These are phyloP conservation scores for Heliconius cydno DNA, from an alignment of 2,888 invertebrate genomes.

Conservation along the genomic window DNA sequence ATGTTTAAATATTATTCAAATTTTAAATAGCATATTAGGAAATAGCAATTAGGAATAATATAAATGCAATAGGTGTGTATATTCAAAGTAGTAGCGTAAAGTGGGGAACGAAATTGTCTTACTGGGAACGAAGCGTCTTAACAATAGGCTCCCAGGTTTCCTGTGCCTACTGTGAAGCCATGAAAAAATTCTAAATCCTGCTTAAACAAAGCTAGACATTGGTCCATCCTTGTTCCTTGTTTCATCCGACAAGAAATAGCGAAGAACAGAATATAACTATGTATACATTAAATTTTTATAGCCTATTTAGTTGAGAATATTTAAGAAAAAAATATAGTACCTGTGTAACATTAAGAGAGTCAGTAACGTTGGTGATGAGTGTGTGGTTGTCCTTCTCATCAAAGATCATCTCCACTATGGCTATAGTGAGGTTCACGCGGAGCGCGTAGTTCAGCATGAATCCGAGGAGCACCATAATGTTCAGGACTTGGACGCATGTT, in stretches of 20 bases:
- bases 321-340: constrained; percentile 57
- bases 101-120: no score
- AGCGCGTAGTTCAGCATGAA: constrained; percentile 96
- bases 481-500: constrained; percentile 91
- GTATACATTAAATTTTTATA: no score
- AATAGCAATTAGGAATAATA: not conserved
- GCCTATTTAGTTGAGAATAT: not conserved
- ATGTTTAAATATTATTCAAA: not conserved
- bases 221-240: no score
- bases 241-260: no score
- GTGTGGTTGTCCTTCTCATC: constrained; percentile 61
- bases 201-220: no score
- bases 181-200: no score
- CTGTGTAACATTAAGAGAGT: constrained; percentile 70
- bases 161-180: no score
- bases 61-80: no score
- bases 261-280: no score
- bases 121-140: no score
- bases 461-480: constrained; percentile 92
- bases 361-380: constrained; percentile 57
- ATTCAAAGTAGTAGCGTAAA: no score
- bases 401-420: constrained; percentile 92
- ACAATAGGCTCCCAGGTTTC: no score
- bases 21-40: not conserved
- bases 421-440: constrained; percentile 93